Base-by-base conservation (phyloP, 1,140 invertebrate species). In the Sycobia sp. region DNA sequence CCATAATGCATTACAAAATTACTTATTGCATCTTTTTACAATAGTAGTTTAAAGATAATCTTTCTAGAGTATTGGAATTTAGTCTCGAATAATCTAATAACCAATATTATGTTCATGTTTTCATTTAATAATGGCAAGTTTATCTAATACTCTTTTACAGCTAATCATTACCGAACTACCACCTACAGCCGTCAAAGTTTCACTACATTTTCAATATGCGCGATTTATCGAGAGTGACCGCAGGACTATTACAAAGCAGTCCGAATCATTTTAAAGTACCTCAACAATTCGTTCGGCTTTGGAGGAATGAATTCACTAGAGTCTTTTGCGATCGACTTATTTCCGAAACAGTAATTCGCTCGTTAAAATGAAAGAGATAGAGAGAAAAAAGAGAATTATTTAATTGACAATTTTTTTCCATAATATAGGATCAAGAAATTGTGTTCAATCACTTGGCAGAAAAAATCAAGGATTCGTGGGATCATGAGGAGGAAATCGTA, bases 151-250 rank as follows among this genome's bases (percentile, higher is more conserved):
- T 22, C 34, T 56, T 53, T 73, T 77, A 22, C 67, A 90, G 86
- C 82, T 86, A 54, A 84, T 92, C 32, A 87, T 91, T 51, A 81
- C 84, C 16, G 88, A 93, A 67, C 75, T 96, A 51, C 91, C 93
- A n/a, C 93, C 94, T 16, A 96, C 93, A n/a, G 0, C 95, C 95
- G 4, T 90, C 89, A 4, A 96, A 94, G 77, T 96, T 96, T 81
- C 94, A 96, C 77, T 96, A 96, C 77, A 93, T 95, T 62, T 97
- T 96, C 80, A 96, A 96, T 77, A 85, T 96, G 77, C 86, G 93
- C 64, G 94, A 97, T 83, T 80, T 97, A 47, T 94, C 92, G 1
- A 86, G 92, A 49, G 88, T 96, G 25, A 88, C 87, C 62, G 87
- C 87, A 38, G 94, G 94, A 3, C 72, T 97, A 62, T 88, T 90